phyloP scores from a whole-genome alignment of 2,113 vertebrate genomes.

The Varanus komodoensis region DNA sequence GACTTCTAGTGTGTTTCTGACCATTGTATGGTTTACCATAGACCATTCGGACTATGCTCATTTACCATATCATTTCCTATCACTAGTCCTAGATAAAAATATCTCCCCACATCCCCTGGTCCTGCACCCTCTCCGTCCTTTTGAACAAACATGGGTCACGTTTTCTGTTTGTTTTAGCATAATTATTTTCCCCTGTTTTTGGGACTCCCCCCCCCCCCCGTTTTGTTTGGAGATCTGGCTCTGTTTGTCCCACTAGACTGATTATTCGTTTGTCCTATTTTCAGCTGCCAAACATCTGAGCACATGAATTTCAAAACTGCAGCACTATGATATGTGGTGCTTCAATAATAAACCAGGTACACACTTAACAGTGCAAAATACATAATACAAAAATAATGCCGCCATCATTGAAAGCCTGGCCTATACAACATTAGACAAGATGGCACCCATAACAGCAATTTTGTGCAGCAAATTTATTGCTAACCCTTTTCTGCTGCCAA shows the following conservation, averaged over 20 bases:
- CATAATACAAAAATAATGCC: too few relatives aligned
- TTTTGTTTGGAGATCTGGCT: neutral
- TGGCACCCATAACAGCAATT: neutral
- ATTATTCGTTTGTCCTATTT: neutral
- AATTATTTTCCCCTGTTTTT: too few relatives aligned
- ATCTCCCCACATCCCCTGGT: too few relatives aligned
- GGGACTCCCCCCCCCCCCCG: too few relatives aligned
- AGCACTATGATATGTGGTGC: neutral
- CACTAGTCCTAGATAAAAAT: too few relatives aligned
- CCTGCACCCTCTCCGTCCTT: neutral
- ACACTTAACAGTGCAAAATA: neutral
- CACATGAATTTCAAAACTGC: too few relatives aligned
- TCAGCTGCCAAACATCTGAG: too few relatives aligned
- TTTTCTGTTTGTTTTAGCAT: neutral
- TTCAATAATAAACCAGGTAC: neutral
- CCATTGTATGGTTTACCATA: too few relatives aligned
- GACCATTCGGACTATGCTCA: too few relatives aligned
- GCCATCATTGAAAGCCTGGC: neutral
- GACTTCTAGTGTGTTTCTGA: too few relatives aligned
- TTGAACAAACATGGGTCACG: neutral
- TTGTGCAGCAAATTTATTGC: neutral
- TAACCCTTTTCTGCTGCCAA: neutral
- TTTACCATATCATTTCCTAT: neutral
- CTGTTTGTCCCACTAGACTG: neutral
- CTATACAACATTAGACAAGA: neutral